Base-by-base conservation (phyloP, 2,113 vertebrate genomes). In the Macquaria ambigua region DNA sequence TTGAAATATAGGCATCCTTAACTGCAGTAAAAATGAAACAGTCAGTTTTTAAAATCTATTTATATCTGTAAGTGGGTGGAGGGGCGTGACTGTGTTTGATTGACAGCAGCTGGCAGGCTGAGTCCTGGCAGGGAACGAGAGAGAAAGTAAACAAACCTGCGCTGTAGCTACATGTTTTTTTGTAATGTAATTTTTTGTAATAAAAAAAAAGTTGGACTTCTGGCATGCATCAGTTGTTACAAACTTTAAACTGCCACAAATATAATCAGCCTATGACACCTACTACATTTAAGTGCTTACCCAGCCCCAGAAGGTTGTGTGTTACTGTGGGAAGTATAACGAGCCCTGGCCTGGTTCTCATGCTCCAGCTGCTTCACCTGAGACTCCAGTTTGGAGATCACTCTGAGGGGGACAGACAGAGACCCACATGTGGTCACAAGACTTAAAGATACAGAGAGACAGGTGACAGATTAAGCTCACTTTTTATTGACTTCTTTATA, bases 341-440 rank as follows among this genome's bases (percentile, higher is more conserved):
- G 97, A 14, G 94, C 84, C 61, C 96, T 96, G 80, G 96, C 85
- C 34, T 90, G 93, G 77, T 96, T 98, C 92, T 99, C 97, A 25
- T 99, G 97, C 77, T 99, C 98, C 62, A 98, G 93, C 93, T 99
- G 98, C 93, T 97, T 98, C 85, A 99, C 96, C 92, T 99, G 98
- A 83, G 96, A 95, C 95, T 99, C 98, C 41, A 99, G 96, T 82
- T 98, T 99, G 46, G 95, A 97, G 92, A 97, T 88, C 1, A 95
- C 91, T 94, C 98, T 99, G 91, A 85, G 82, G 59, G 58, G 8
- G 88, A 79, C 86, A 90, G 31, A 79, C 28, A 85, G 10, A 69
- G 8, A 74, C 8, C 81, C 1, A 10, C n/a, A 23, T 31, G 28
- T 16, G 21, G 16, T 62, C 34, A 70, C 64, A 69, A 34, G 55